Evolutionary conservation across 2,888 invertebrate genomes (phyloP), one percentile per base, ranked within the genome.

Genomic region (Spilarctia lutea): DNA sequence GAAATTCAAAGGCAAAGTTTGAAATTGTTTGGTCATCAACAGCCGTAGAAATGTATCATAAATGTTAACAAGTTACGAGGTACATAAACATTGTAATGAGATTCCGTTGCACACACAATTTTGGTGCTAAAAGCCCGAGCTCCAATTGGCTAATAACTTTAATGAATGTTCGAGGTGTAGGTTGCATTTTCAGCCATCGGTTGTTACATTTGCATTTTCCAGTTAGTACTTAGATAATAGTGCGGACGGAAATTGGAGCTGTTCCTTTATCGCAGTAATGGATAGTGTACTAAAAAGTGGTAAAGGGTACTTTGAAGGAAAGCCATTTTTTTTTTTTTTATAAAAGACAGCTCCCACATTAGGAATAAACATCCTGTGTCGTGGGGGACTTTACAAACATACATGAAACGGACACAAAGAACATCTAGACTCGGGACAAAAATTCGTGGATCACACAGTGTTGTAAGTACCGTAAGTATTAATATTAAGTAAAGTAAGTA

Each of bases 31-130:
- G 60, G 52, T 27, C 2, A 67, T 68, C 20, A 68, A 33, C 27
- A 7, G 27, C 27, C 3, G n/a, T 65, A 35, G 18, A 39, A 42
- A n/a, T 42, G 18, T 60, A 27, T 71, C 72, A 70, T 83, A 77
- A 76, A 72, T 68, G 63, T 68, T 39, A 69, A 30, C 71, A 75
- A 72, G 72, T 74, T 80, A 74, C 68, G 74, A 76, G 72, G 67
- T 68, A 68, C 74, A 76, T 73, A 79, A 69, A 77, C 77, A 79
- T 71, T 10, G 65, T 76, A 73, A 74, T 77, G 75, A 72, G 80
- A 74, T 75, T 78, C 75, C n/a, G 56, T 45, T 27, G 68, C 65
- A 45, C 75, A 71, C 76, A 76, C 75, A 70, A 82, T 73, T 75
- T 74, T 65, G 65, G 13, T 63, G 60, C 45, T 72, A 67, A 70